Conservation (phyloP, 2,113 vertebrate genomes). For the Epinephelus cyanopodus region DNA sequence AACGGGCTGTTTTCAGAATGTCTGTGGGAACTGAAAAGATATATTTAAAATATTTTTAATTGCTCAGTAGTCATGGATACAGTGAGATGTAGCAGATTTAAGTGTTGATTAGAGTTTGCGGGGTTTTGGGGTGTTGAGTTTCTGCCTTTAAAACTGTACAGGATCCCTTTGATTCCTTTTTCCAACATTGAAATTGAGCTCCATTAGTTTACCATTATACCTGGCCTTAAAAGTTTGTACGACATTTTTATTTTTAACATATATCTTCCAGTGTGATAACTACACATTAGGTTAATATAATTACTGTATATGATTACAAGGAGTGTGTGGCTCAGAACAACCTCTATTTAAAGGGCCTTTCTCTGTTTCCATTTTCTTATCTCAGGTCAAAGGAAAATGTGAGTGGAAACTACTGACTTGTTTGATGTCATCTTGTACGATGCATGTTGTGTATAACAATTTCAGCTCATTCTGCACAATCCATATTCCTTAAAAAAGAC, state of each 20-base stretch:
- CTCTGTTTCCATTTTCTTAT: conserved; percentile 22
- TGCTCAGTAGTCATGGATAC: background rate
- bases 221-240: conserved; percentile 29
- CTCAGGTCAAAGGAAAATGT: conserved; percentile 58
- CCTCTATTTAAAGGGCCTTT: background rate
- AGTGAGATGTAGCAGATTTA: conserved; percentile 15
- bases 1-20: background rate
- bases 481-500: background rate
- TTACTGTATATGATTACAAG: background rate
- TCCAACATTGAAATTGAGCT: background rate
- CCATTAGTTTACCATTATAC: conserved; percentile 2
- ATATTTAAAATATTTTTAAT: background rate
- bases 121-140: background rate
- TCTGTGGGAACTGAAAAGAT: background rate
- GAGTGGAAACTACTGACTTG: conserved; percentile 12
- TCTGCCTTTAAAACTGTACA: background rate
- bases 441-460: conserved; percentile 28
- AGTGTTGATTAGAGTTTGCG: background rate
- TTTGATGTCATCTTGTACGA: conserved; percentile 18
- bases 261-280: background rate
- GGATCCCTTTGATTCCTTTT: background rate
- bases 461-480: conserved; percentile 1
- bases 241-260: background rate
- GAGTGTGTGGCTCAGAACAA: background rate
- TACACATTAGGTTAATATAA: background rate